Percentiles rank a stretch among this genome's conserved stretches.
Conservation (phyloP, 2,888 invertebrate genomes). For the Epinotia bilunana region DNA sequence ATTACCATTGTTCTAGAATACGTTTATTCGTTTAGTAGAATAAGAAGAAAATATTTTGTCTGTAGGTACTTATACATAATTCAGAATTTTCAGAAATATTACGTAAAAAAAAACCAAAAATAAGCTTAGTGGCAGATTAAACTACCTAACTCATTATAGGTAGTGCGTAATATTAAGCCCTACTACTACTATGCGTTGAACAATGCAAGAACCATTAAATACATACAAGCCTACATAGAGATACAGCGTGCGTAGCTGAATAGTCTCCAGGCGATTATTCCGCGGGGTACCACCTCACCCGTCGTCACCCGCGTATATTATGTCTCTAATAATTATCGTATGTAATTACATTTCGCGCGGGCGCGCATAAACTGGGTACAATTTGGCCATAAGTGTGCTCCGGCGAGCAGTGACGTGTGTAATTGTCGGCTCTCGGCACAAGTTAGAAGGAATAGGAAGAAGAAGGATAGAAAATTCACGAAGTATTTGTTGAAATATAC, state of each 20-base stretch:
- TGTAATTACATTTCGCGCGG: conserved; percentile 61
- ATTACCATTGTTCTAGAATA: neutral
- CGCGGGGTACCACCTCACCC: neutral
- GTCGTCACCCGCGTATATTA: conserved; percentile 45
- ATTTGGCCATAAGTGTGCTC: conserved; percentile 68
- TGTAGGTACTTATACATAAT: too few relatives aligned
- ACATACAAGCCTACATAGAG: neutral
- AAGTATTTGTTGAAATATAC: too few relatives aligned
- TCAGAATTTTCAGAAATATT: too few relatives aligned
- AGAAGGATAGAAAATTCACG: neutral
- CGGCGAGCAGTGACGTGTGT: conserved; percentile 63
- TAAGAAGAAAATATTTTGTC: too few relatives aligned
- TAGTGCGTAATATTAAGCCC: neutral
- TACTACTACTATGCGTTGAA: neutral
- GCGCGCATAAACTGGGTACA: conserved; percentile 59
- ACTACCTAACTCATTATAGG: neutral
- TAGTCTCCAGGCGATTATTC: conserved; percentile 1
- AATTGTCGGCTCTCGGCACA: conserved; percentile 49
- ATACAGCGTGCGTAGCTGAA: neutral
- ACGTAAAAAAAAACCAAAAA: too few relatives aligned
- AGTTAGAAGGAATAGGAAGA: conserved; percentile 34
- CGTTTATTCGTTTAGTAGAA: too few relatives aligned
- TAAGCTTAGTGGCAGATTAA: neutral
- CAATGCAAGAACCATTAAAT: neutral
- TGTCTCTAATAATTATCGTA: conserved; percentile 49